Base-by-base conservation (phyloP, 2,797 vertebrate species). In the Kryptopterus vitreolus region DNA sequence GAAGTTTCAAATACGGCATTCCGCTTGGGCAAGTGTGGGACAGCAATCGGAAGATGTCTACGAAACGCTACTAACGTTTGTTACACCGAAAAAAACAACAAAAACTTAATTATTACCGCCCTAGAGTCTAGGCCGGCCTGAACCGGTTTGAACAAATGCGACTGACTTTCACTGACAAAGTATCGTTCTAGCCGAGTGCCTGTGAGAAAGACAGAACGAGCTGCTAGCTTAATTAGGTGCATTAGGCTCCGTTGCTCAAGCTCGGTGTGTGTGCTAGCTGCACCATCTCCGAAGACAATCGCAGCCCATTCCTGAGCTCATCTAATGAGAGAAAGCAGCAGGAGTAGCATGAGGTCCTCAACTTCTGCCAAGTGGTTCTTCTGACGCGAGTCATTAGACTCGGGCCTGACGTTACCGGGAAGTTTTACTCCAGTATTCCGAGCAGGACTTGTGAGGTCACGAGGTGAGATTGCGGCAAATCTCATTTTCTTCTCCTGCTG, bases 81-180 rank as follows among this genome's bases (percentile, higher is more conserved):
- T n/a, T n/a, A n/a, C n/a, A n/a, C 50, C 55, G n/a, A 77, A 55
- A 68, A 20, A 73, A 55, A 10, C 76, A 22, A 13, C 3, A 46
- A 53, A 71, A 38, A 68, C 24, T 9, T 61, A 68, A 55, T 69
- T 78, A 65, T 72, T 83, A 81, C 66, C 68, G 57, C 61, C 52
- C 65, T 70, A 76, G 43, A 68, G 48, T 69, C 78, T 62, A 52
- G n/a, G 31, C 29, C 78, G 63, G 31, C 73, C 61, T 82, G 85
- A 82, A 58, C 78, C 58, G 65, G 80, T 80, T 81, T 71, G 38
- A 79, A 65, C 70, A 86, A 82, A 84, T 33, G 74, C 73, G 57
- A 74, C 78, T 76, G 69, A 75, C 55, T 46, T 35, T 43, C 48
- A 58, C 65, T 3, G 18, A 33, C 4, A 38, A 53, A 52, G 33